Conservation (phyloP, 2,113 vertebrate genomes). For the Trinectes maculatus region DNA sequence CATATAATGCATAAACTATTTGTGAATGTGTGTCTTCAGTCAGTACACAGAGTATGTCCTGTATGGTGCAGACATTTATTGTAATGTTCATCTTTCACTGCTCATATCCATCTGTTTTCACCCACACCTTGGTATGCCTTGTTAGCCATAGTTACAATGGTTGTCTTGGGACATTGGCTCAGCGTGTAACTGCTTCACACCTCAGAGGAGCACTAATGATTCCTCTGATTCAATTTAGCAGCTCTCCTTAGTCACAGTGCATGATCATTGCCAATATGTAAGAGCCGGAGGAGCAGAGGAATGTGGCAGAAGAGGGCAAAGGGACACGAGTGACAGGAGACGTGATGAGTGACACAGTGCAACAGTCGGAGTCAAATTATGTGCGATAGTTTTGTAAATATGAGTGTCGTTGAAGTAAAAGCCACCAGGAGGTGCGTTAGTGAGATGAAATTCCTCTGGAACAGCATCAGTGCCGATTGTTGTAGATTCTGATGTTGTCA, state of each 20-base stretch:
- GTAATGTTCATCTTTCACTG: background rate
- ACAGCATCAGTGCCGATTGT: too few species aligned
- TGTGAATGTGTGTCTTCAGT: background rate
- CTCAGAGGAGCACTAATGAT: slow-evolving; percentile 63
- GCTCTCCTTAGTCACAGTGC: slow-evolving; percentile 24
- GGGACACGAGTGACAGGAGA: background rate
- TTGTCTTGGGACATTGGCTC: slow-evolving; percentile 44
- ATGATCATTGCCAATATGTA: slow-evolving; percentile 23
- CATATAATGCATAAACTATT: background rate
- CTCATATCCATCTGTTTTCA: background rate
- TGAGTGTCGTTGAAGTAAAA: too few species aligned
- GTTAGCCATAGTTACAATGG: slow-evolving; percentile 56
- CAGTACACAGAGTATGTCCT: background rate
- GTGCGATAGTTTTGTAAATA: too few species aligned
- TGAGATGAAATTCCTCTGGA: too few species aligned
- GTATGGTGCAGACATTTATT: background rate
- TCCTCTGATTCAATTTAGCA: slow-evolving; percentile 55
- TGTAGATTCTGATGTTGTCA: too few species aligned
- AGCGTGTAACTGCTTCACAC: slow-evolving; percentile 53
- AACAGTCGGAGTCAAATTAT: too few species aligned
- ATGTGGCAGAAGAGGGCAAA: slow-evolving; percentile 26
- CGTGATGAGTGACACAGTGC: background rate
- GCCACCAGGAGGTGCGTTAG: background rate
- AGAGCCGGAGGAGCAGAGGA: slow-evolving; percentile 8
- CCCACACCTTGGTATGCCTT: slow-evolving; percentile 18